Base-by-base conservation (phyloP, 30 jellyfish, hydroid and myxozoan species). In the Euphysa ruthae region DNA sequence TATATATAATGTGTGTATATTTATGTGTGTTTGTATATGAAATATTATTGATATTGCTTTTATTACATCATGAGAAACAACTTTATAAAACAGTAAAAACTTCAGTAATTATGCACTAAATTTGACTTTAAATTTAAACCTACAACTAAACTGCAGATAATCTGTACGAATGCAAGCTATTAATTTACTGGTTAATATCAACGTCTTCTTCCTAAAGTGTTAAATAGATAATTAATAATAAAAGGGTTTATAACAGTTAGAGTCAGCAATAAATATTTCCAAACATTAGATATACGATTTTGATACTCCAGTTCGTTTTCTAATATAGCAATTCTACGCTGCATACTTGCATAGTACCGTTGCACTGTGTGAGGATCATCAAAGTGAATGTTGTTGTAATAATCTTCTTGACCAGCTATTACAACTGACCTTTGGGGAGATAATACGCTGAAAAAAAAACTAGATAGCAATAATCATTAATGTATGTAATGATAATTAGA, bases 241-340 rank as follows among this genome's bases (percentile, higher is more conserved):
- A 86, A 78, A 29, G 90, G 92, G 28, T 86, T 79, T 35, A 92
- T 88, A 10, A 86, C 94, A 24, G 93, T 78, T 32, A 79, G 74
- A 74, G 96, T 86, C 26, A 60, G 91, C 20, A 54, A 30, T 10
- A 68, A 68, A 27, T 68, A 68, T 21, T 68, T 68, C 80, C 80
- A 68, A 34, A 68, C 80, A 43, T 68, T 68, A 15, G 74, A 43
- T 10, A 68, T 31, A 30, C 80, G 46, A 68, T 68, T 46, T 43
- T 68, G 80, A 68, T 68, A 68, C 13, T 68, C 80, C 50, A 43
- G 75, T 68, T 68, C 80, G 32, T 68, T 68, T 68, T 68, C 80
- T 21, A 68, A 55, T 15, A 68, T 34, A 5, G 74, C 54, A 19
- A 68, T 18, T 24, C 80, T 21, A 23, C 80, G 44, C 29, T 68